These are phyloP conservation scores for Anhinga anhinga DNA, from an alignment of 2,113 vertebrate genomes.

Conservation along the genomic window DNA sequence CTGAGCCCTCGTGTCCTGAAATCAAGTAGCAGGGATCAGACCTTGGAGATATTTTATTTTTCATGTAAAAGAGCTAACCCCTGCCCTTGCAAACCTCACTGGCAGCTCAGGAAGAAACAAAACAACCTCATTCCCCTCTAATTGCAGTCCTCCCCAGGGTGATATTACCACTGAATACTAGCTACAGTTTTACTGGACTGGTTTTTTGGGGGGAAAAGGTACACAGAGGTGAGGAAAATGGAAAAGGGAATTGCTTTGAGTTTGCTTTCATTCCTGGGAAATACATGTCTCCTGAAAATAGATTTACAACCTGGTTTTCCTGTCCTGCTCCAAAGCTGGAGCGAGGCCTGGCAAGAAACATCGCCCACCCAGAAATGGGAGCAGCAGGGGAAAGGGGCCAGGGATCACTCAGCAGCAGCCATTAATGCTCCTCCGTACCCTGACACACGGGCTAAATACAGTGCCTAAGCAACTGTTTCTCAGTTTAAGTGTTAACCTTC, in stretches of 20 bases:
- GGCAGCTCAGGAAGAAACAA: not conserved
- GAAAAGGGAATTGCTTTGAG: not conserved
- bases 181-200: not conserved
- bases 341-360: not conserved
- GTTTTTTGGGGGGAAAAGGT: rapidly evolving
- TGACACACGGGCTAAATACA: not conserved
- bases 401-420: not conserved
- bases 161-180: not conserved
- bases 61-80: not conserved
- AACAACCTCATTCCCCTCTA: not conserved
- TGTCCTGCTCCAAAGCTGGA: not conserved
- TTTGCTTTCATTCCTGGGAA: not conserved
- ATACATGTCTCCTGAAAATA: not conserved
- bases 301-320: not conserved
- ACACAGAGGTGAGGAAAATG: not conserved
- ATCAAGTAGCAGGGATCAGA: not conserved
- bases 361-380: not conserved
- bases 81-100: not conserved
- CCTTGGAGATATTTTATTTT: not conserved
- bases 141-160: not conserved
- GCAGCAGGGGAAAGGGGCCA: rapidly evolving
- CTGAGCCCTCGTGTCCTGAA: not conserved
- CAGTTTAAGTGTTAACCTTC: not conserved
- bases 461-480: not conserved
- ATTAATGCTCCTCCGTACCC: not conserved